Evolutionary conservation across 2,113 vertebrate species (phyloP), one percentile per base, ranked within the genome.

Genomic region (Notothenia rossii): DNA sequence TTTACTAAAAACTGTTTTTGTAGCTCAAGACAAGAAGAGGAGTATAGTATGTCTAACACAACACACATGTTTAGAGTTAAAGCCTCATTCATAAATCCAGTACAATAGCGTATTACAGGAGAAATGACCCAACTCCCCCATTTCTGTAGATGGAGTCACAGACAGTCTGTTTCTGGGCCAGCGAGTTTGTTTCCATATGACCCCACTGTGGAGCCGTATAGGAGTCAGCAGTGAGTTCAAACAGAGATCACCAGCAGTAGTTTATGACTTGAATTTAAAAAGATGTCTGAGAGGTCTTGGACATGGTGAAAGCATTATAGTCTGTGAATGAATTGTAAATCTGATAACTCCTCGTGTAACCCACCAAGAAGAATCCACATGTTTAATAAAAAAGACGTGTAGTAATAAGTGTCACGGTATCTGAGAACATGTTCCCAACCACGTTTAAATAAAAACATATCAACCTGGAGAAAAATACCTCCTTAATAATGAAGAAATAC

Each of bases 61-160:
- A 36, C 53, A 75, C 86, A 91, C 82, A 78, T 91, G 86, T 43
- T 88, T 68, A 43, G 25, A 71, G 78, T 85, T 87, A 85, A 68
- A 69, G 60, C 5, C 61, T 36, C 67, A 54, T 82, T 91, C 77
- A 86, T 89, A 76, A 87, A 87, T 91, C 81, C 48, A 64, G 0
- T 51, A 22, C 29, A 64, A 49, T 59, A 45, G 56, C 49, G 62
- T 59, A 63, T 74, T 75, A 67, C 70, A 67, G 40, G n/a, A 33
- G 36, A 69, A n/a, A 36, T 59, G 10, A 71, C 64, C 63, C 62
- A 40, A 10, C 65, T 45, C 9, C 11, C 56, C 17, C 6, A 3
- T 2, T 0, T 9, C 15, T 36, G 46, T 12, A 14, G 43, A 14
- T 46, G 17, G 56, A 82, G 40, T 70, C 77, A n/a, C 61, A 82